These are phyloP conservation scores for Drosophila varians DNA, from an alignment of 1,140 invertebrate species.

Conservation along the genomic window DNA sequence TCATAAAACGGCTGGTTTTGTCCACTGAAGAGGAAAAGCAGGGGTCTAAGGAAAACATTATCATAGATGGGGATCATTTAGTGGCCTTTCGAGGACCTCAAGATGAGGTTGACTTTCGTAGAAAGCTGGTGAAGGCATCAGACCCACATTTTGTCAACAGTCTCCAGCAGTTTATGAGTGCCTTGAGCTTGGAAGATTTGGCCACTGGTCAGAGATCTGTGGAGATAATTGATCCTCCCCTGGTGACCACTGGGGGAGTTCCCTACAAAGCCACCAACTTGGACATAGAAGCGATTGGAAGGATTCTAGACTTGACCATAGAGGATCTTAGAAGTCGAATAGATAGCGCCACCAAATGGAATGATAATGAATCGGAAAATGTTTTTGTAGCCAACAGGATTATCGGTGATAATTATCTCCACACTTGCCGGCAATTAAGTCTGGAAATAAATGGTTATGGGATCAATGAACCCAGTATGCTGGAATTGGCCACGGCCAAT, in stretches of 20 bases:
- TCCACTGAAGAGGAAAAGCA: constrained; percentile 12
- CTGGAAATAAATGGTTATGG: constrained; percentile 37
- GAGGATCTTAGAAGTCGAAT: constrained; percentile 31
- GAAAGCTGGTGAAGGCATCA: background rate
- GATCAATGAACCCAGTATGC: constrained; percentile 26
- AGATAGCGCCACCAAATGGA: constrained; percentile 1
- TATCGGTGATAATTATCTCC: constrained; percentile 32
- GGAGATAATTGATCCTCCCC: constrained; percentile 27
- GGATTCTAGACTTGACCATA: constrained; percentile 24
- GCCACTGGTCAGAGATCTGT: constrained; percentile 1
- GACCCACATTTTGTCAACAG: constrained; percentile 1
- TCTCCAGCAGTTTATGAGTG: constrained; percentile 39
- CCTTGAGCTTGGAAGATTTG: constrained; percentile 30
- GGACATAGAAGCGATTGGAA: constrained; percentile 7
- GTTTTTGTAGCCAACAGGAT: constrained; percentile 3
- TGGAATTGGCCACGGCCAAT: constrained; percentile 49
- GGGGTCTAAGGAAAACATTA: background rate
- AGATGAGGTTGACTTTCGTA: constrained; percentile 20
- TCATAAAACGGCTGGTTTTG: constrained; percentile 40
- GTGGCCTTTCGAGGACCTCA: constrained; percentile 28
- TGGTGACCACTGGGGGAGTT: constrained; percentile 60
- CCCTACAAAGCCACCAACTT: constrained; percentile 36
- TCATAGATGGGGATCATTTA: constrained; percentile 55
- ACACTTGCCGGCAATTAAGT: constrained; percentile 33
- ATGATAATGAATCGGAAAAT: background rate